Base-by-base conservation (phyloP, 2,113 vertebrate genomes). In the Dipodomys spectabilis region DNA sequence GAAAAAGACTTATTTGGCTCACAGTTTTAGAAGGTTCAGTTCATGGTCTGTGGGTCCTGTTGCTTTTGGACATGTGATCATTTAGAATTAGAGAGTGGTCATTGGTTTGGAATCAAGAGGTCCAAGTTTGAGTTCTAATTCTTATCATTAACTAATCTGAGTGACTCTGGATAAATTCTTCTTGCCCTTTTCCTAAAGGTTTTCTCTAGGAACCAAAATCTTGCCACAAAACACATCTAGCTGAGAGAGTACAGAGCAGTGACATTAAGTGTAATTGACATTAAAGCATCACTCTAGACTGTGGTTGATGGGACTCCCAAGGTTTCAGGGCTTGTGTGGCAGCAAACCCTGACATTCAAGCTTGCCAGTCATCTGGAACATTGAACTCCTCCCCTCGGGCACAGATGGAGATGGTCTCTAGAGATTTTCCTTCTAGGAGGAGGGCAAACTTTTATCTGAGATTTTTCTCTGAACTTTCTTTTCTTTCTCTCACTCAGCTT, bases 201-300 rank as follows among this genome's bases (percentile, higher is more conserved):
- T 80, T 96, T 93, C 89, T 83, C 84, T 71, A 79, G 69, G 69
- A 93, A 87, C 92, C 13, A 30, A 49, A 69, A 88, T 89, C 32
- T 89, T 72, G 94, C 87, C 69, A 89, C 84, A 89, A 91, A 92
- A 68, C 22, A 30, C 77, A 75, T 86, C 92, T 91, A 93, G 68
- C 81, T 35, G 68, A 74, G 65, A 53, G 92, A 92, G 28, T 16
- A 5, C 69, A 69, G 95, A 60, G 94, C 87, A 80, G 89, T 95
- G 97, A 96, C 97, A 90, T 85, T 94, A 89, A 95, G 39, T 60
- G 49, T 94, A 91, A 85, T 30, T 96, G 97, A 90, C 96, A 95
- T 94, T 85, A 90, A 82, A 88, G 86, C 82, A 65, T 88, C 82
- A 32, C 87, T 73, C 72, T 15, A 86, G 68, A 78, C 82, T 1